Evolutionary conservation across 2,888 invertebrate species (phyloP).

Genomic region (Leucania comma): DNA sequence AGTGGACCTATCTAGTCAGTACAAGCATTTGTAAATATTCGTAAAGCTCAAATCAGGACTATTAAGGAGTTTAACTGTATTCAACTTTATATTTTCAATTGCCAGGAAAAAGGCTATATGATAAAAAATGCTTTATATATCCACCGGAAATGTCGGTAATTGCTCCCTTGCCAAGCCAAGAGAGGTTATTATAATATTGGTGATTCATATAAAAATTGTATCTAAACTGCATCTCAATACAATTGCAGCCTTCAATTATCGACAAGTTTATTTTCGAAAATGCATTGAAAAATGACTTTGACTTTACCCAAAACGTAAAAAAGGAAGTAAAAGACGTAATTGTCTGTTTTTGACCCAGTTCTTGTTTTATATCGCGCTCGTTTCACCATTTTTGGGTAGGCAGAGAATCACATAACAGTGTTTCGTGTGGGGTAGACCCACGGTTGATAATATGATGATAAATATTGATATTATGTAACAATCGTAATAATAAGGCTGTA

Average conservation of each 20-base stretch:
- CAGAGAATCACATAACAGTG: conserved; percentile 24
- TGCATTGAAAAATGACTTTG: conserved; percentile 58
- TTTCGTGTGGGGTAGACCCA: conserved; percentile 11
- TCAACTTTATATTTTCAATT: too few species aligned
- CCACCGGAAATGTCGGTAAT: too few species aligned
- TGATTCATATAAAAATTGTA: too few species aligned
- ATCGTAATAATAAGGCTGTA: neutral
- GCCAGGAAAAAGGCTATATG: too few species aligned
- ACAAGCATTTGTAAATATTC: too few species aligned
- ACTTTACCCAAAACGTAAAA: conserved; percentile 50
- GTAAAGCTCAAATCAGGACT: too few species aligned
- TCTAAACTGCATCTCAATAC: conserved; percentile 13
- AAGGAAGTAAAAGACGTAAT: conserved; percentile 47
- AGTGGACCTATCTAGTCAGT: too few species aligned
- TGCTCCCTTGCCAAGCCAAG: too few species aligned
- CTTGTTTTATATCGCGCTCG: conserved; percentile 11
- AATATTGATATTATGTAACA: conserved; percentile 11
- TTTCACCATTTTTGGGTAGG: conserved; percentile 22
- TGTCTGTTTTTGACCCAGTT: conserved; percentile 55
- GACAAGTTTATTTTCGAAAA: conserved; percentile 20
- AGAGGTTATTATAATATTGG: too few species aligned
- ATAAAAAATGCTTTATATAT: too few species aligned
- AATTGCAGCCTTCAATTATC: conserved; percentile 13
- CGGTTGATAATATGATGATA: neutral
- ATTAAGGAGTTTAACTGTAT: too few species aligned